These are phyloP conservation scores for Ricordea florida DNA, from an alignment of 92 coral and sea anemone species.

Conservation along the genomic window DNA sequence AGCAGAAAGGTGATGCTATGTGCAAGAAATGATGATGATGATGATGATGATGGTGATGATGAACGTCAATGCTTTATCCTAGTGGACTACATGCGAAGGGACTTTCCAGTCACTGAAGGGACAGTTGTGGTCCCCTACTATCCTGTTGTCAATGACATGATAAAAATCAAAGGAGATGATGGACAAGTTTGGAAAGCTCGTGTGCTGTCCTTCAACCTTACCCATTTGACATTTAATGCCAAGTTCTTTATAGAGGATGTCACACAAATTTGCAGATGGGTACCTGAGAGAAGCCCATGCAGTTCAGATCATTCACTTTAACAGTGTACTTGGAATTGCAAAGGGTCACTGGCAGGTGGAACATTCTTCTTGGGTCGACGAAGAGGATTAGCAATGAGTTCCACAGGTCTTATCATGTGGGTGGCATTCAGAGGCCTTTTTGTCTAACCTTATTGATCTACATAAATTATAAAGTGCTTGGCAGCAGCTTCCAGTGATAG, in stretches of 20 bases:
- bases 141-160: slow-evolving; percentile 65
- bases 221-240: slow-evolving; percentile 40
- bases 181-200: slow-evolving; percentile 70
- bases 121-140: slow-evolving; percentile 68
- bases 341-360: slow-evolving; percentile 55
- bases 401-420: not conserved
- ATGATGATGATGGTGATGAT: slow-evolving; percentile 5
- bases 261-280: slow-evolving; percentile 41
- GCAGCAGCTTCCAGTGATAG: too few species aligned
- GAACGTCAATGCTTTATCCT: slow-evolving; percentile 23
- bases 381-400: slow-evolving; percentile 6
- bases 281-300: slow-evolving; percentile 69
- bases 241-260: slow-evolving; percentile 53
- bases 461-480: too few species aligned
- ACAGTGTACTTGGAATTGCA: slow-evolving; percentile 60
- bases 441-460: too few species aligned
- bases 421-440: not conserved
- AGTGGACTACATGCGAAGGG: slow-evolving; percentile 67
- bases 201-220: slow-evolving; percentile 25
- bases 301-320: slow-evolving; percentile 55
- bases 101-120: slow-evolving; percentile 65
- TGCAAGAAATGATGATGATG: slow-evolving; percentile 14
- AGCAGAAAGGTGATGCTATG: slow-evolving; percentile 75
- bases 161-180: slow-evolving; percentile 52
- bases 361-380: slow-evolving; percentile 55